Evolutionary conservation across 2,113 vertebrate genomes (phyloP).

Genomic region (Macrotis lagotis): DNA sequence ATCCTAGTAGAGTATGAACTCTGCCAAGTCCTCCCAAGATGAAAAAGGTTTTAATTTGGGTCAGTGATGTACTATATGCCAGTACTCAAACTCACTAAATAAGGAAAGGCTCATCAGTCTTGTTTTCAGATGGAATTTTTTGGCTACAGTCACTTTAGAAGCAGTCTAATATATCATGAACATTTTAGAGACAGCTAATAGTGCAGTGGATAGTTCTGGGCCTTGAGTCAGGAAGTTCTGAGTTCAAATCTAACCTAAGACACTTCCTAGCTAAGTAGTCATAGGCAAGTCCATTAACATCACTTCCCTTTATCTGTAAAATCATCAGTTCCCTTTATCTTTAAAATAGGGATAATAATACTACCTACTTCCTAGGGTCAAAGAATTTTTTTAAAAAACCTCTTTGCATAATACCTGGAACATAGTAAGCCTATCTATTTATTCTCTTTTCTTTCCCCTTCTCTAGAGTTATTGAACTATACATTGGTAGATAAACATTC

Average conservation of each 20-base stretch:
- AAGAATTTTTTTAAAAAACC: background rate
- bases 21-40: background rate
- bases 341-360: background rate
- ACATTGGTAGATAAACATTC: background rate
- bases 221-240: background rate
- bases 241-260: background rate
- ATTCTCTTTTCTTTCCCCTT: background rate
- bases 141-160: background rate
- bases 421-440: background rate
- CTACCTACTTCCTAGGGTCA: background rate
- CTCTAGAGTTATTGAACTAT: background rate
- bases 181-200: background rate
- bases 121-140: background rate
- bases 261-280: background rate
- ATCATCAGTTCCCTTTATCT: too few species aligned
- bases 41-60: background rate
- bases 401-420: background rate
- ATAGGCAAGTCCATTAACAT: background rate
- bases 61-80: background rate
- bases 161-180: background rate
- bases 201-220: background rate
- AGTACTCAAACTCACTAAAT: background rate
- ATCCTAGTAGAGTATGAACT: background rate
- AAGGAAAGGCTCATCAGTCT: background rate
- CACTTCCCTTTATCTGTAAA: too few species aligned